A percentile compares a stretch with the other conserved stretches of the same genome.
Conservation (phyloP, 2,888 invertebrate species). For the Formica aserva region DNA sequence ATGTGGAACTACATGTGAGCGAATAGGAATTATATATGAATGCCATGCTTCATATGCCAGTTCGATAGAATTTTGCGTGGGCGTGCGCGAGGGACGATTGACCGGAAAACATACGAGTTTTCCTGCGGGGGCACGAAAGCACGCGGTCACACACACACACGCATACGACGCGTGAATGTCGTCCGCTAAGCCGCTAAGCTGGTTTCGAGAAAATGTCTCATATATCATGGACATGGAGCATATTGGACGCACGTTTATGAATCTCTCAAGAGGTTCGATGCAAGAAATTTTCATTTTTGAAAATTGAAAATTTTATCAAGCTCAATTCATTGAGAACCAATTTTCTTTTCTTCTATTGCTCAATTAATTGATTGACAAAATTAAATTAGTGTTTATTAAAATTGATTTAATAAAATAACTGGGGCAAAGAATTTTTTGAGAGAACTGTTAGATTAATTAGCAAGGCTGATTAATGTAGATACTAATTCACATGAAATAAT, state of each 20-base stretch:
- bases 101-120: constrained; percentile 57
- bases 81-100: constrained; percentile 57
- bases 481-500: neutral
- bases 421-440: neutral
- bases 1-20: constrained; percentile 42
- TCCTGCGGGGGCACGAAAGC: constrained; percentile 57
- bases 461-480: neutral
- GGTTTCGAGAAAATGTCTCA: constrained; percentile 67
- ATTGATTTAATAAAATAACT: neutral
- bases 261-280: neutral
- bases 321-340: neutral
- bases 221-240: neutral
- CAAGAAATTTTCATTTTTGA: neutral
- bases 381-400: neutral
- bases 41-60: neutral
- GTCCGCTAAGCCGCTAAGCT: constrained; percentile 65
- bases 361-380: neutral
- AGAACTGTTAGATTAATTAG: constrained; percentile 1
- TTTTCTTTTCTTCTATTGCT: neutral
- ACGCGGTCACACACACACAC: constrained; percentile 48
- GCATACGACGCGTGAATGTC: constrained; percentile 51
- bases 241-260: constrained; percentile 23
- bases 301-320: neutral
- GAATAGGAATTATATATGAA: constrained; percentile 48
- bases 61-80: constrained; percentile 42